phyloP scores from a whole-genome alignment of 2,888 invertebrate species.

The Sphaeridia pumilis region DNA sequence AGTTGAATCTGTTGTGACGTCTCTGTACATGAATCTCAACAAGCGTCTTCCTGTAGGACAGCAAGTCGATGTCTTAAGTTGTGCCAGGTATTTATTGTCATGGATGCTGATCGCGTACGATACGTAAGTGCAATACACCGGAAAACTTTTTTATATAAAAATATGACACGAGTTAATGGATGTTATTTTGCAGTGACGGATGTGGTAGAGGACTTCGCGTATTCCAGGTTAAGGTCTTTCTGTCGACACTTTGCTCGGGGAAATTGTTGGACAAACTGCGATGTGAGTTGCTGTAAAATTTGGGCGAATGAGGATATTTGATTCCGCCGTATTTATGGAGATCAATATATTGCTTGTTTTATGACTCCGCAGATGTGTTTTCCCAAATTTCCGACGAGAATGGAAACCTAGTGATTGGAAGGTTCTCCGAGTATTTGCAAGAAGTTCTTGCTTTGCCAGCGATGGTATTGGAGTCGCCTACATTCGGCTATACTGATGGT shows the following conservation, averaged over 20 bases:
- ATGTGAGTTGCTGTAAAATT: conserved; percentile 68
- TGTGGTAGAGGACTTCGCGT: conserved; percentile 77
- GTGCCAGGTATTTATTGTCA: conserved; percentile 78
- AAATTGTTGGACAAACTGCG: conserved; percentile 95
- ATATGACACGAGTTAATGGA: too few species aligned
- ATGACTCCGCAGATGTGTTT: conserved; percentile 84
- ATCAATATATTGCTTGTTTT: too few species aligned
- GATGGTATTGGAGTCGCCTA: conserved; percentile 94
- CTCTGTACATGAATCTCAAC: conserved; percentile 50
- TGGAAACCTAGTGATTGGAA: conserved; percentile 75
- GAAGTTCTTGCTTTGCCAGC: conserved; percentile 87
- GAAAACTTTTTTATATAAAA: too few species aligned
- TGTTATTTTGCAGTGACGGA: conserved; percentile 58
- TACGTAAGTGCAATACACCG: conserved; percentile 60
- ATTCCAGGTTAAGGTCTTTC: conserved; percentile 88
- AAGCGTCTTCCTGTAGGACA: conserved; percentile 90
- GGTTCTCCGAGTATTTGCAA: conserved; percentile 82
- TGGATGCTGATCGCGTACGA: conserved; percentile 93
- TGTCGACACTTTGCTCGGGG: conserved; percentile 93
- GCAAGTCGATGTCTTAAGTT: conserved; percentile 84
- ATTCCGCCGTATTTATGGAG: too few species aligned
- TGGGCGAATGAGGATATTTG: too few species aligned
- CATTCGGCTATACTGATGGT: conserved; percentile 83
- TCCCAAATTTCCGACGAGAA: conserved; percentile 87
- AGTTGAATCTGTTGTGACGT: conserved; percentile 55